A percentile compares a stretch with the other conserved stretches of the same genome.
These are phyloP conservation scores for Anniella stebbinsi DNA, from an alignment of 2,797 vertebrate genomes.

Conservation along the genomic window DNA sequence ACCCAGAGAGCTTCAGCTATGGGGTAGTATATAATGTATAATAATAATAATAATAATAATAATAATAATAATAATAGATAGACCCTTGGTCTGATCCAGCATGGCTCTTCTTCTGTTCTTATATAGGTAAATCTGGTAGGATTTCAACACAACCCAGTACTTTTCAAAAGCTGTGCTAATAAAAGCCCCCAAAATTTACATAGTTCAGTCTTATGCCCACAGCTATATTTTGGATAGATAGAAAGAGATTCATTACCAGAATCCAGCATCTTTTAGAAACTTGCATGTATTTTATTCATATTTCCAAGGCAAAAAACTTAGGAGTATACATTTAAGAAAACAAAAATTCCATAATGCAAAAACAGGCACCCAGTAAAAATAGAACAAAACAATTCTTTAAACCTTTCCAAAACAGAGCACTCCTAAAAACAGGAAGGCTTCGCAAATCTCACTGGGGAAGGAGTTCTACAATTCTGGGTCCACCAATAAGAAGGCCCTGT, in stretches of 20 bases:
- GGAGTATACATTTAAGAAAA: too few relatives aligned
- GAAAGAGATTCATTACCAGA: not conserved
- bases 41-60: too few relatives aligned
- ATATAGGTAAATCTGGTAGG: not conserved
- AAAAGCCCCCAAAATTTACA: not conserved
- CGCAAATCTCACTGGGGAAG: not conserved
- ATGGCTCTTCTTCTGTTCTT: too few relatives aligned
- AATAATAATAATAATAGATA: too few relatives aligned
- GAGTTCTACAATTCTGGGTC: not conserved
- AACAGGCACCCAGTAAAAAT: too few relatives aligned
- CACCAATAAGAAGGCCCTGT: not conserved
- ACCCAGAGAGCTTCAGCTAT: too few relatives aligned
- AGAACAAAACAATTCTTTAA: too few relatives aligned
- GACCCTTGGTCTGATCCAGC: too few relatives aligned
- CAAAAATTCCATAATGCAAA: too few relatives aligned
- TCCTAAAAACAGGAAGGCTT: not conserved
- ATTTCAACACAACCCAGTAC: not conserved
- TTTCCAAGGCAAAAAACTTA: too few relatives aligned
- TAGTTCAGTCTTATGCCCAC: not conserved
- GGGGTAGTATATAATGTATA: too few relatives aligned
- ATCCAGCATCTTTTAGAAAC: not conserved
- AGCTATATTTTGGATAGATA: not conserved
- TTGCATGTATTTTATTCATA: not conserved
- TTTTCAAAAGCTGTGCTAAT: not conserved
- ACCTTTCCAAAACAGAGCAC: not conserved